These are phyloP conservation scores for Pleuronectes platessa DNA, from an alignment of 2,113 vertebrate species.

Conservation along the genomic window DNA sequence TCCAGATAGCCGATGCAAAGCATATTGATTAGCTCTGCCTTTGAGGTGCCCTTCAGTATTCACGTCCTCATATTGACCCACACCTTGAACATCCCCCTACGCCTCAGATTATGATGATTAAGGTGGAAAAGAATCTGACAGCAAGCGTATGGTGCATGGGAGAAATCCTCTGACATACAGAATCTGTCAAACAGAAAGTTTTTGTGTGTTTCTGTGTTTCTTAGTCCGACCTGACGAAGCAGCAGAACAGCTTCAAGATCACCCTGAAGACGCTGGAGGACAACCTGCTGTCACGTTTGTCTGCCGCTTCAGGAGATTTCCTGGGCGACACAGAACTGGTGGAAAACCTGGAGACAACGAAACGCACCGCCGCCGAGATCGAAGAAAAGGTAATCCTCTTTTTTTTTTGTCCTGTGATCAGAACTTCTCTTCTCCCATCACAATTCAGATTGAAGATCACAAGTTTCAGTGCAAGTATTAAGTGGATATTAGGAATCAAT, in stretches of 20 bases:
- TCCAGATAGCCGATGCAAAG: slow-evolving; percentile 57
- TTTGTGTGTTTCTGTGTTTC: slow-evolving; percentile 50
- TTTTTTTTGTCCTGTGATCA: neutral
- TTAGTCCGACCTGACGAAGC: slow-evolving; percentile 92
- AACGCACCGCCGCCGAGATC: slow-evolving; percentile 91
- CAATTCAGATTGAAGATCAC: neutral
- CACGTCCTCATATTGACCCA: slow-evolving; percentile 33
- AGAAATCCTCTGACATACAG: neutral
- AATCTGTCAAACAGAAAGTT: neutral
- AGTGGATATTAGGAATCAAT: neutral
- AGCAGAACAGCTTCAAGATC: slow-evolving; percentile 98
- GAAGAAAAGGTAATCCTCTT: slow-evolving; percentile 86
- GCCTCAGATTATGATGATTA: slow-evolving; percentile 14
- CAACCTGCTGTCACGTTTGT: slow-evolving; percentile 91
- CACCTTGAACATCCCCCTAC: slow-evolving; percentile 32
- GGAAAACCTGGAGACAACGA: slow-evolving; percentile 94
- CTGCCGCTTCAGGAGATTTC: slow-evolving; percentile 94
- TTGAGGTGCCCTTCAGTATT: slow-evolving; percentile 65
- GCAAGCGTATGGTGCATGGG: neutral
- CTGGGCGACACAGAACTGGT: slow-evolving; percentile 91
- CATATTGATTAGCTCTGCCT: slow-evolving; percentile 69
- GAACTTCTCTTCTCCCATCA: neutral
- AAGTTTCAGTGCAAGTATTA: neutral
- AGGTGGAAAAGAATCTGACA: slow-evolving; percentile 2
- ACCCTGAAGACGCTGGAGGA: slow-evolving; percentile 95